These are phyloP conservation scores for Microhierax caerulescens DNA, from an alignment of 2,797 vertebrate species.

Conservation along the genomic window DNA sequence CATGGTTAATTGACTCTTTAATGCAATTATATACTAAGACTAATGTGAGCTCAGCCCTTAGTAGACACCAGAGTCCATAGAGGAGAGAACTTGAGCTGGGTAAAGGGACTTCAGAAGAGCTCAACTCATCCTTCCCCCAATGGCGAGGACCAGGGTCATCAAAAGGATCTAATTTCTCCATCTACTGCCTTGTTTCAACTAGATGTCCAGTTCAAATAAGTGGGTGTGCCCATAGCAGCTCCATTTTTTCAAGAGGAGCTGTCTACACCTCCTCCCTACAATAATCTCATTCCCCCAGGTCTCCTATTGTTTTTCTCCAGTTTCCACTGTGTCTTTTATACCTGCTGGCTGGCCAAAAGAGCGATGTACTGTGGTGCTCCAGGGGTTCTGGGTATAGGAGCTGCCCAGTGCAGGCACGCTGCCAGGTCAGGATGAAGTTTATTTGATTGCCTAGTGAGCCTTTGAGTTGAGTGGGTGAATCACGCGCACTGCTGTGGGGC, in stretches of 20 bases:
- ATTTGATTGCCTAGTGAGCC: neutral
- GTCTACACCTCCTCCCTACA: neutral
- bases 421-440: neutral
- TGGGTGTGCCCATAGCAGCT: neutral
- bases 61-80: neutral
- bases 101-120: neutral
- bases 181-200: neutral
- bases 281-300: neutral
- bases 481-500: neutral
- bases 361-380: neutral
- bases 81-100: neutral
- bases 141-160: neutral
- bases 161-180: neutral
- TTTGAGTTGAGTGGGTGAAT: neutral
- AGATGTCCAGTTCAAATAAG: neutral
- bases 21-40: constrained; percentile 5
- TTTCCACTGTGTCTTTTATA: neutral
- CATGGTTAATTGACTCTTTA: constrained; percentile 41
- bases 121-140: neutral
- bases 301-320: neutral
- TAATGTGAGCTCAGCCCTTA: neutral
- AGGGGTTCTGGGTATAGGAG: neutral
- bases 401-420: neutral
- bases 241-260: neutral
- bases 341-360: neutral